Evolutionary conservation across 2,113 vertebrate genomes (phyloP), one percentile per base, ranked within the genome.

Genomic region (Rhipidura dahli): DNA sequence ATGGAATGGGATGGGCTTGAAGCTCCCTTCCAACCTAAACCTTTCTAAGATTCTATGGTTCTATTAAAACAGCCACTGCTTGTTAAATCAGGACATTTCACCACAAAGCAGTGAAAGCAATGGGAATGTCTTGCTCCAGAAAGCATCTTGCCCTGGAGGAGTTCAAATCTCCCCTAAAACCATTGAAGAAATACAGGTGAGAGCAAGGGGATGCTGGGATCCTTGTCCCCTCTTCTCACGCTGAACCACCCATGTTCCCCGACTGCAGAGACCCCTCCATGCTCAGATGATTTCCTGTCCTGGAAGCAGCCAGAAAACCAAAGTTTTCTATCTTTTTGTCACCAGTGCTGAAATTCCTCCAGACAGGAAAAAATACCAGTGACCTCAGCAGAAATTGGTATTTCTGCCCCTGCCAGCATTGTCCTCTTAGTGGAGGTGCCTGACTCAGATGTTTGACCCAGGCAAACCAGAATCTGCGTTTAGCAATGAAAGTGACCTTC

Each of bases 401-500:
- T 61, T 93, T 61, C 84, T 44, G n/a, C 27, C 51, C 1, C 17
- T 87, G 70, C 83, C 86, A 90, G 53, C 86, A 37, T 1, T 22
- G 0, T 72, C 80, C 71, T 23, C 10, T 70, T 10, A 18, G 27
- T 2, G 0, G 92, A 69, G 72, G 19, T 59, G 79, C 75, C 91
- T 80, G 91, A 91, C 77, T 91, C 83, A 92, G 80, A 69, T 1
- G 3, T 80, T 60, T 73, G 95, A 93, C 76, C 64, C 61, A 28
- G 60, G 85, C 56, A 78, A 87, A 72, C 14, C 93, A 91, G 82
- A 66, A 69, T 33, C n/a, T 42, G 44, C 8, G 7, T 76, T 77
- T 61, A 65, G 94, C 81, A 89, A 85, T 3, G 40, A 27, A 49
- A 88, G 59, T 6, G 79, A 66, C 90, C 90, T 96, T 94, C 76